phyloP scores from a whole-genome alignment of 2,113 vertebrate species.

The Gallinago paraguaiae region DNA sequence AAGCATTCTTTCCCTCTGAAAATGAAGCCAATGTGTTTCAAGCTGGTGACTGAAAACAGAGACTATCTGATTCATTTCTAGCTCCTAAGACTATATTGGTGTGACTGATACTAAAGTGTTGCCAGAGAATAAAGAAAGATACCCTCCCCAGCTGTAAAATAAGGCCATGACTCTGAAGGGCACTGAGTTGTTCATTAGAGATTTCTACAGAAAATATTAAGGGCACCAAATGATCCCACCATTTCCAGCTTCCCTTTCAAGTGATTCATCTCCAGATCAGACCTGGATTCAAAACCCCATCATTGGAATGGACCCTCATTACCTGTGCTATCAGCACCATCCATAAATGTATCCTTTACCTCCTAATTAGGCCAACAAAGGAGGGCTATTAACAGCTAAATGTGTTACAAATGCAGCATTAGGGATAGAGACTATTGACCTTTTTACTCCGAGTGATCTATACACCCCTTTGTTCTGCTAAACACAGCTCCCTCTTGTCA shows the following conservation, averaged over 20 bases:
- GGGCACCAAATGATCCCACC: conserved; percentile 22
- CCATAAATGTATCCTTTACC: conserved; percentile 48
- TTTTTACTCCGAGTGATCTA: conserved; percentile 45
- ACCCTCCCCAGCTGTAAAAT: conserved; percentile 51
- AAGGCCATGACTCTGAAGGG: conserved; percentile 40
- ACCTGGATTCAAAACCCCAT: conserved; percentile 36
- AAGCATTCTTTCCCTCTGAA: background rate
- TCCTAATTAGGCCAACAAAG: conserved; percentile 66
- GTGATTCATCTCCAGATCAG: conserved; percentile 49
- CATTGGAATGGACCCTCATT: conserved; percentile 40
- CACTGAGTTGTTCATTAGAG: conserved; percentile 19
- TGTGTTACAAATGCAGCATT: conserved; percentile 55
- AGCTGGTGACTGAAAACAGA: conserved; percentile 2
- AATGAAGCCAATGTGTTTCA: conserved; percentile 32
- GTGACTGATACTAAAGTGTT: background rate
- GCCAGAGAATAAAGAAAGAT: conserved; percentile 31
- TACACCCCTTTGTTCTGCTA: conserved; percentile 50
- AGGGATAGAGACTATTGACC: conserved; percentile 68
- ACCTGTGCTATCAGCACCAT: conserved; percentile 49
- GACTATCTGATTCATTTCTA: background rate
- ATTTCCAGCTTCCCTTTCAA: conserved; percentile 52
- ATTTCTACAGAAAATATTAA: conserved; percentile 36
- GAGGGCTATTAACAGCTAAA: conserved; percentile 60
- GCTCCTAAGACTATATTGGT: background rate
- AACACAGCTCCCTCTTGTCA: conserved; percentile 55